phyloP scores from a whole-genome alignment of 2,113 vertebrate species.

The Promerops cafer region DNA sequence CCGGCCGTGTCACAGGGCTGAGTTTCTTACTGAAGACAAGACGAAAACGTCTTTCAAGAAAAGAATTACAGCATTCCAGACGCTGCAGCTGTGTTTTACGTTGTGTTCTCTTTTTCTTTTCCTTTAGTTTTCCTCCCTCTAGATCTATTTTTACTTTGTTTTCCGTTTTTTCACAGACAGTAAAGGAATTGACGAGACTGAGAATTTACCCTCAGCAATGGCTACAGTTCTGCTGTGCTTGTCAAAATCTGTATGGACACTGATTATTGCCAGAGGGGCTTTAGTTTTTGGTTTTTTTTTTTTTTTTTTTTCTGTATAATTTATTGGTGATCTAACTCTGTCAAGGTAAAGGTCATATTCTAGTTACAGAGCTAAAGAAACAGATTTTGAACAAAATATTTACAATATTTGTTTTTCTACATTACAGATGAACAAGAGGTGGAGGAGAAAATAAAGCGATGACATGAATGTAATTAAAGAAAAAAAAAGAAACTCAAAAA shows the following conservation, averaged over 20 bases:
- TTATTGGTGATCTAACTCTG: neutral
- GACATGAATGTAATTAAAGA: neutral
- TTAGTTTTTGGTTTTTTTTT: neutral
- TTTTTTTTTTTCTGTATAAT: slow-evolving; percentile 17
- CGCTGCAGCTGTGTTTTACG: slow-evolving; percentile 32
- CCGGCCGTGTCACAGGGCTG: too few relatives aligned
- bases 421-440: neutral
- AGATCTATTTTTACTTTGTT: slow-evolving; percentile 28
- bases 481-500: neutral
- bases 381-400: neutral
- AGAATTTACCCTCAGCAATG: slow-evolving; percentile 30
- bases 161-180: slow-evolving; percentile 39
- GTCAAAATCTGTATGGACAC: slow-evolving; percentile 54
- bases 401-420: neutral
- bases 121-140: neutral
- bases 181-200: slow-evolving; percentile 53
- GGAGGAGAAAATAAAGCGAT: neutral
- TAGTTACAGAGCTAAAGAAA: neutral
- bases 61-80: slow-evolving; percentile 16
- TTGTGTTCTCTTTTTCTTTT: neutral
- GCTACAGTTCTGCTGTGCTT: slow-evolving; percentile 41
- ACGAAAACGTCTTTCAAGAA: neutral
- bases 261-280: slow-evolving; percentile 33
- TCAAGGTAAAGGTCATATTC: neutral
- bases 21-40: neutral